Conservation (phyloP, 2,888 invertebrate species). For the Platerodrilus igneus region DNA sequence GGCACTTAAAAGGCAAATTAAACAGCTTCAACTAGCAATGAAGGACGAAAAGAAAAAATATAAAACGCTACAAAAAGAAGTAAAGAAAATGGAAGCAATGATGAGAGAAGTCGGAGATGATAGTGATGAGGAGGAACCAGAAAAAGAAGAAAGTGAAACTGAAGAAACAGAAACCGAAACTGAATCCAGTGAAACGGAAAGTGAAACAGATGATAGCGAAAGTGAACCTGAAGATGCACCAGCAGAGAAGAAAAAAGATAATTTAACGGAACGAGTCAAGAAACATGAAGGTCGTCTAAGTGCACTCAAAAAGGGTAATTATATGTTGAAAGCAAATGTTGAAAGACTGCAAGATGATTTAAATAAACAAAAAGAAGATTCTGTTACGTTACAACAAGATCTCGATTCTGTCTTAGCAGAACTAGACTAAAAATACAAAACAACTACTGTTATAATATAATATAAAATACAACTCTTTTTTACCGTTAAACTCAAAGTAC, state of each 20-base stretch:
- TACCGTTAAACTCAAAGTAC: no score
- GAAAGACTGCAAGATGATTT: constrained; percentile 83
- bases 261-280: constrained; percentile 61
- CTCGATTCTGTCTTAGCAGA: constrained; percentile 82
- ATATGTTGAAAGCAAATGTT: constrained; percentile 80
- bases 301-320: constrained; percentile 83
- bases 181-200: constrained; percentile 59
- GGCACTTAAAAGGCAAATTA: constrained; percentile 73
- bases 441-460: no score
- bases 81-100: constrained; percentile 84
- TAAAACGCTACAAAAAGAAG: constrained; percentile 79
- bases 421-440: constrained; percentile 64
- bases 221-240: constrained; percentile 60
- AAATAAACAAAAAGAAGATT: constrained; percentile 75
- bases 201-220: constrained; percentile 60
- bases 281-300: constrained; percentile 74
- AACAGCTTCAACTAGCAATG: constrained; percentile 71
- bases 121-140: constrained; percentile 49
- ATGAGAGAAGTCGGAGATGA: constrained; percentile 75
- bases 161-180: constrained; percentile 65
- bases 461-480: no score
- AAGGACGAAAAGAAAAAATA: constrained; percentile 79
- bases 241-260: constrained; percentile 61
- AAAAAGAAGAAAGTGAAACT: constrained; percentile 55
- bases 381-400: constrained; percentile 72